A percentile compares a stretch with the other conserved stretches of the same genome.
These are phyloP conservation scores for Cerastis leucographa DNA, from an alignment of 2,888 invertebrate genomes.

Conservation along the genomic window DNA sequence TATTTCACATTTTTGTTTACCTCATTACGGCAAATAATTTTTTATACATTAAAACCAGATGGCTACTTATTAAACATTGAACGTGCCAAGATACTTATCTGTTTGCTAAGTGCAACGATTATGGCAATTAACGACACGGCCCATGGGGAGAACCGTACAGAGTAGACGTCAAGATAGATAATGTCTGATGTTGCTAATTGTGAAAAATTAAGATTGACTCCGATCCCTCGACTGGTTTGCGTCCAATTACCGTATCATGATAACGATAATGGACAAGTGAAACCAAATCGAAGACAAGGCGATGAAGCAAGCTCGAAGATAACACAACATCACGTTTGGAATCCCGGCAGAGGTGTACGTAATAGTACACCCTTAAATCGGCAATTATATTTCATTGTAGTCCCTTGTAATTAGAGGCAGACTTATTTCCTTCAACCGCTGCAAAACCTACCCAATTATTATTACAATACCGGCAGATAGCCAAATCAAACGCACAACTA, in stretches of 20 bases:
- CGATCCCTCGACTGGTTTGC: not conserved
- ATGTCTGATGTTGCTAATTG: constrained; percentile 39
- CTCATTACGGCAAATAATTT: not conserved
- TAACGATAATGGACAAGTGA: constrained; percentile 32
- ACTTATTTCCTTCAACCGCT: not conserved
- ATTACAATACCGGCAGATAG: too few species aligned
- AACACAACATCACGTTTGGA: not conserved
- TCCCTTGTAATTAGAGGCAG: not conserved
- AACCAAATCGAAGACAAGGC: not conserved
- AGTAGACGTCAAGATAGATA: constrained; percentile 30
- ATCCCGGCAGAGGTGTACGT: not conserved
- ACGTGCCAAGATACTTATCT: constrained; percentile 36
- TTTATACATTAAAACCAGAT: not conserved
- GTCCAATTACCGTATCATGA: not conserved
- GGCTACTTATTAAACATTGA: not conserved
- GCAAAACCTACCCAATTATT: not conserved
- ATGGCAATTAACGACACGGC: constrained; percentile 36
- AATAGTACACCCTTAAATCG: not conserved
- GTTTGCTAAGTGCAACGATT: constrained; percentile 44
- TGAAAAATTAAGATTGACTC: constrained; percentile 50
- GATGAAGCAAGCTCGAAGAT: not conserved
- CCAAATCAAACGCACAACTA: too few species aligned
- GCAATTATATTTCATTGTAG: not conserved
- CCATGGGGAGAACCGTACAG: constrained; percentile 33
- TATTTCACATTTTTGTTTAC: not conserved